Base-by-base conservation (phyloP, 2,113 vertebrate genomes). In the Salminus brasiliensis region DNA sequence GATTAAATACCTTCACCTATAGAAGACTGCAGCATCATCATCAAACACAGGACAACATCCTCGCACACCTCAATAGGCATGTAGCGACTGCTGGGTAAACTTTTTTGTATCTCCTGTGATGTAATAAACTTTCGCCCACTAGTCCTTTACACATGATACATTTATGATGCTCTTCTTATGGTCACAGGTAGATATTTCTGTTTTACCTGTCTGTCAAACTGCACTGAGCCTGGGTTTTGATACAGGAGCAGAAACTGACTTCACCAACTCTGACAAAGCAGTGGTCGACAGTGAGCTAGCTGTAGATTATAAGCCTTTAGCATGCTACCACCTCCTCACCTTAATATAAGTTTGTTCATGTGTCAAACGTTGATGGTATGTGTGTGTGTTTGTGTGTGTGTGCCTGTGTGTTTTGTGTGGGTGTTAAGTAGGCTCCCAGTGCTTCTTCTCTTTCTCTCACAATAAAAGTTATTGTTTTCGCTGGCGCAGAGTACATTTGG, bases 221-320 rank as follows among this genome's bases (percentile, higher is more conserved):
- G 4, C 30, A 25, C 21, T 30, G 7, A 62, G 27, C 16, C 59
- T 30, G 59, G 27, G 27, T 27, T 62, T 30, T 30, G 59, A 7
- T 57, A 23, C 3, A 6, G 18, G 8, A 13, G 27, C 29, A 30
- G 59, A 32, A 62, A 62, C 13, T 62, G 59, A 30, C n/a, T n/a
- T n/a, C 55, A 32, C 18, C 39, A 34, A 66, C 18, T 39, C 18
- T 36, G 16, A 34, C 18, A 21, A 2, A 12, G 1, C 32, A 39
- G 10, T 18, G 16, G 60, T 30, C 30, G 10, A 34, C 30, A 63
- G 29, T 5, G 7, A 23, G 1, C 21, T 39, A n/a, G 39, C 18
- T 39, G 62, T 39, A 66, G 62, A 66, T 39, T 36, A 39, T 39
- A 66, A 66, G 36, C 21, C 62, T 66, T 63, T 36, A 66, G 32